These are phyloP conservation scores for Mesorhabditis belari DNA, from an alignment of 2,888 invertebrate genomes.

Conservation along the genomic window DNA sequence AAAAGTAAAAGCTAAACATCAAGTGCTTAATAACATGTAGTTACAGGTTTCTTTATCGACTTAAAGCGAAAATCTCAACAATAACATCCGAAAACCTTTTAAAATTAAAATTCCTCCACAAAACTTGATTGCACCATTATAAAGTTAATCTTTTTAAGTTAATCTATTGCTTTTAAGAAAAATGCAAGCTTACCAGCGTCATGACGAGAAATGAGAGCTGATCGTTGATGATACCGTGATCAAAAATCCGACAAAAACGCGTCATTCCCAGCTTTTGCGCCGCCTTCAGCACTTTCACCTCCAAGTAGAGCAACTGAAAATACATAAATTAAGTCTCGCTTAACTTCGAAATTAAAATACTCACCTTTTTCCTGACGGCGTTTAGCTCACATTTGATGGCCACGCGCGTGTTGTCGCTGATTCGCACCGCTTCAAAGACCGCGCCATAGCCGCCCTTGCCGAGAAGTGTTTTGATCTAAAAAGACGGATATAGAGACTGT, in stretches of 20 bases:
- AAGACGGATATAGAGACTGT: too few species aligned
- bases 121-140: too few species aligned
- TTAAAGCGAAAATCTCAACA: too few species aligned
- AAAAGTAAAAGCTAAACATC: neutral
- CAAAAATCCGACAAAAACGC: conserved; percentile 36
- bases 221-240: conserved; percentile 30
- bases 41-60: too few species aligned
- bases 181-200: conserved; percentile 28
- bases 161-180: too few species aligned
- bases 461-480: too few species aligned
- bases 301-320: conserved; percentile 33
- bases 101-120: too few species aligned
- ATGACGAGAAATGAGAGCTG: conserved; percentile 40
- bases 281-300: conserved; percentile 35
- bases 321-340: neutral
- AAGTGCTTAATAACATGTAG: neutral
- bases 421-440: conserved; percentile 29
- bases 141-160: too few species aligned
- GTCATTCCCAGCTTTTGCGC: conserved; percentile 24
- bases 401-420: conserved; percentile 18
- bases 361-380: conserved; percentile 22
- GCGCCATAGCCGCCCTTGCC: conserved; percentile 45
- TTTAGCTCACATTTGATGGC: conserved; percentile 40
- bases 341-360: neutral
- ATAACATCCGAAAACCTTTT: too few species aligned